Conservation (phyloP, 2,888 invertebrate genomes). For the Amphipoea oculea region DNA sequence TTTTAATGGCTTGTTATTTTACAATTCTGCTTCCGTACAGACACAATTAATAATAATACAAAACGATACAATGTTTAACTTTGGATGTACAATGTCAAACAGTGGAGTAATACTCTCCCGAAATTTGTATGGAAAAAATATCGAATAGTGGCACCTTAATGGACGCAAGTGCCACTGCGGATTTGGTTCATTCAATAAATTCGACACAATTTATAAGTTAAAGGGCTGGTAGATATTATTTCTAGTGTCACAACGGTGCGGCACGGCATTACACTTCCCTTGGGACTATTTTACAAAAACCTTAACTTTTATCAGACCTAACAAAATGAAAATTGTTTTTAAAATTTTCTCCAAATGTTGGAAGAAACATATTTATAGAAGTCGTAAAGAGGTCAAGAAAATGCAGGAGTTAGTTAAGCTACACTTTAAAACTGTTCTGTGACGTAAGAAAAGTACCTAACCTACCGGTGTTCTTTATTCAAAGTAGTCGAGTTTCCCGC, state of each 20-base stretch:
- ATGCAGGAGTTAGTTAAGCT: too few species aligned
- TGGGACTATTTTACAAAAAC: neutral
- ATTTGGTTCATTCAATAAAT: neutral
- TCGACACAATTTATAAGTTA: neutral
- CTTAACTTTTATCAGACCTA: neutral
- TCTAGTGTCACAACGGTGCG: neutral
- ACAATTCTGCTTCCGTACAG: too few species aligned
- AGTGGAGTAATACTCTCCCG: too few species aligned
- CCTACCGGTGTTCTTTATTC: slow-evolving; percentile 11
- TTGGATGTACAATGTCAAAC: too few species aligned
- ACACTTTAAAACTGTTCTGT: neutral
- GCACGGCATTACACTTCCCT: neutral
- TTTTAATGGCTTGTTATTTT: too few species aligned
- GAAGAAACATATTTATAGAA: slow-evolving; percentile 3
- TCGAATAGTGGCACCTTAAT: too few species aligned
- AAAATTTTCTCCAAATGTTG: neutral
- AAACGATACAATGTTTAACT: too few species aligned
- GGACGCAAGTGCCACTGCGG: too few species aligned
- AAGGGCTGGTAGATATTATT: too few species aligned
- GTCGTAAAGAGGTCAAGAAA: neutral
- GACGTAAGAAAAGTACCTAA: neutral
- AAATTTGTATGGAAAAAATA: too few species aligned
- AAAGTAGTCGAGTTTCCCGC: neutral
- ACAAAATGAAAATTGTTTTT: neutral
- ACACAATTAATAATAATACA: too few species aligned